A percentile compares a stretch with the other conserved stretches of the same genome.
These are phyloP conservation scores for Schizopygopsis malacanthus DNA, from an alignment of 2,797 vertebrate genomes.

Conservation along the genomic window DNA sequence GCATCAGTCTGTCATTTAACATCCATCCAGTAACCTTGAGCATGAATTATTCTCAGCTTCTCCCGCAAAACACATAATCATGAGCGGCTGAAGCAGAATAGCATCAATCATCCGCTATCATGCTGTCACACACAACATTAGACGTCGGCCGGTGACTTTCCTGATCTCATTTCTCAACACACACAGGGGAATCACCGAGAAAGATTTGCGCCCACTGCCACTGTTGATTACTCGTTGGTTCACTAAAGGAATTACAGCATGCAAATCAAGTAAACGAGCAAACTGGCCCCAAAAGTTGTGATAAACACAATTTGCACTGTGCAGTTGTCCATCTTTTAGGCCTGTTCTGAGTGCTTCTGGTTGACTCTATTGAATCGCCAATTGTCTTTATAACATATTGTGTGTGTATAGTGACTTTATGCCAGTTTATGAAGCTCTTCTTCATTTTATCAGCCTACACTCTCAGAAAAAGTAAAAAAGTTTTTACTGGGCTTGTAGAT, in stretches of 20 bases:
- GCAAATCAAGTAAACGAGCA: neutral
- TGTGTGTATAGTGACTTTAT: neutral
- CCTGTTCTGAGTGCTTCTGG: neutral
- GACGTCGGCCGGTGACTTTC: neutral
- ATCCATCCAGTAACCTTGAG: slow-evolving; percentile 18
- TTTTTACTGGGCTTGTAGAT: neutral
- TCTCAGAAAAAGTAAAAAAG: neutral
- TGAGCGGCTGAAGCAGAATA: neutral
- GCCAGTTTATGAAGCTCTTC: neutral
- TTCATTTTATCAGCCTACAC: neutral
- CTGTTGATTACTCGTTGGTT: neutral
- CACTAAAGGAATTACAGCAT: neutral
- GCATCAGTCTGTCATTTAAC: slow-evolving; percentile 14
- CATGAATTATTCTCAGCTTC: neutral
- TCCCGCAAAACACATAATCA: slow-evolving; percentile 10
- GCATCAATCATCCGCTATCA: slow-evolving; percentile 12
- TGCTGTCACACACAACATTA: slow-evolving; percentile 15
- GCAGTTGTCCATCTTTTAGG: neutral
- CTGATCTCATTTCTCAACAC: slow-evolving; percentile 3
- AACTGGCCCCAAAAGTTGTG: neutral
- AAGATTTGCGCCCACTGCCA: neutral
- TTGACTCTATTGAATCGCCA: neutral
- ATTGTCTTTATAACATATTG: neutral
- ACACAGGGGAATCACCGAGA: neutral
- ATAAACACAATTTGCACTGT: neutral